Conservation (phyloP, 2,888 invertebrate genomes). For the Neocrepidodera transversa region DNA sequence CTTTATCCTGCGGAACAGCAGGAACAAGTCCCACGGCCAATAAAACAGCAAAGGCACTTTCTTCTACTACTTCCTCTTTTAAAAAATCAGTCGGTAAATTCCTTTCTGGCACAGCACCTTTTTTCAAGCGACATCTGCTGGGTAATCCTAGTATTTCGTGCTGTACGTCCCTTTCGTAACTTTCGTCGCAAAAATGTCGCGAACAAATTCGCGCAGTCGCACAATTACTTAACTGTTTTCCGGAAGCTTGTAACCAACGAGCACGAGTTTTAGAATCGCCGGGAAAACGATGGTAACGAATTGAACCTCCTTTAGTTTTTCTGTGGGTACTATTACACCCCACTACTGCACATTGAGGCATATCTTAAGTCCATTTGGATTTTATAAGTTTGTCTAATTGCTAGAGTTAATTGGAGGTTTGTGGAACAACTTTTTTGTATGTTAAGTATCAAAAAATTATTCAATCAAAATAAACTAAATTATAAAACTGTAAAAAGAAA, state of each 20-base stretch:
- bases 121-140: slow-evolving; percentile 62
- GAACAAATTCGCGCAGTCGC: slow-evolving; percentile 66
- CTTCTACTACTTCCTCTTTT: slow-evolving; percentile 49
- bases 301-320: slow-evolving; percentile 64
- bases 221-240: slow-evolving; percentile 63
- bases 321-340: slow-evolving; percentile 67
- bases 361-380: slow-evolving; percentile 53
- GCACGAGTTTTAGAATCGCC: slow-evolving; percentile 63
- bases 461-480: too few relatives aligned
- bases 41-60: slow-evolving; percentile 62
- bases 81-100: slow-evolving; percentile 50
- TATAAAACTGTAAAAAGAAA: too few relatives aligned
- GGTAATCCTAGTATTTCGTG: slow-evolving; percentile 65
- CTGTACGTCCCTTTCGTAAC: slow-evolving; percentile 66
- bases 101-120: slow-evolving; percentile 62
- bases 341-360: slow-evolving; percentile 68
- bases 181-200: slow-evolving; percentile 62
- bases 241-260: slow-evolving; percentile 65
- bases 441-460: not conserved
- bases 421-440: slow-evolving; percentile 1
- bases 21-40: slow-evolving; percentile 66
- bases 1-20: slow-evolving; percentile 45
- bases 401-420: not conserved
- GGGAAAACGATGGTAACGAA: slow-evolving; percentile 67
- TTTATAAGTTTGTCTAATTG: not conserved